Conservation (phyloP, 1,140 invertebrate genomes). For the Achatina immaculata region DNA sequence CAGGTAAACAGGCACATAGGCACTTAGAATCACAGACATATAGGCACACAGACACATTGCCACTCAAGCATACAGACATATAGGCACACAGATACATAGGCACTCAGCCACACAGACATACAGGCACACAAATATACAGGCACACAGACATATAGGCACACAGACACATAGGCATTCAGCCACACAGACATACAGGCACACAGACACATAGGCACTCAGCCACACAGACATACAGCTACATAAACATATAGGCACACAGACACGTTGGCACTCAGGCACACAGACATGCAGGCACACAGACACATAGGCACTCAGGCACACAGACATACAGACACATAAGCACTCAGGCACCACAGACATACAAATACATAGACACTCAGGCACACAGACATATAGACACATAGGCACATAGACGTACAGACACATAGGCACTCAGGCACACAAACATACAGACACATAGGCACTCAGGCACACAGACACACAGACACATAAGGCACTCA, state of each 20-base stretch:
- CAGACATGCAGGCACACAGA: not conserved
- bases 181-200: not conserved
- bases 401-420: too few species aligned
- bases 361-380: too few species aligned
- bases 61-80: too few species aligned
- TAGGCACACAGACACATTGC: not conserved
- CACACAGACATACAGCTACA: too few species aligned
- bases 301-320: not conserved
- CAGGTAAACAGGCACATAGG: not conserved
- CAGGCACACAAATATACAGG: too few species aligned
- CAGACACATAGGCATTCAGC: not conserved
- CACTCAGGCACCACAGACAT: not conserved
- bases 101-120: not conserved
- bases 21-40: not conserved
- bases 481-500: not conserved
- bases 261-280: too few species aligned
- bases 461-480: not conserved
- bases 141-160: not conserved
- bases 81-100: too few species aligned
- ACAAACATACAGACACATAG: too few species aligned
- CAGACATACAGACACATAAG: not conserved
- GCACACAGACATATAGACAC: too few species aligned
- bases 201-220: not conserved
- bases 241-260: too few species aligned
- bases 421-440: too few species aligned